A percentile compares a stretch with the other conserved stretches of the same genome.
Evolutionary conservation across 1,140 invertebrate species (phyloP).

Genomic region (Oscheius sp.): DNA sequence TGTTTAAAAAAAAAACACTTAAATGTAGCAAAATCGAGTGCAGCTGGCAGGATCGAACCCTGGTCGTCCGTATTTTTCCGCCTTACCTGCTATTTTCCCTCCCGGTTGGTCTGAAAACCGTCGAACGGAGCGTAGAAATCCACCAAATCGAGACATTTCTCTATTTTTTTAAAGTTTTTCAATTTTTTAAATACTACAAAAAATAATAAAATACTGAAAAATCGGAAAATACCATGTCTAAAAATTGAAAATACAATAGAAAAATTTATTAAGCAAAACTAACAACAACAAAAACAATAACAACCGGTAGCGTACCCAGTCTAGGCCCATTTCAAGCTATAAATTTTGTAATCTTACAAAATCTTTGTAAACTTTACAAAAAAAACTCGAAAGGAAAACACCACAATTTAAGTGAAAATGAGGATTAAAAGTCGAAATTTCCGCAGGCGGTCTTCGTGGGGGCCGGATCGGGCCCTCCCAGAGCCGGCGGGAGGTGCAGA

Average conservation of each 20-base stretch:
- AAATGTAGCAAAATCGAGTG: no score
- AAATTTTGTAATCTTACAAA: no score
- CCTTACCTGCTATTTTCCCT: not conserved
- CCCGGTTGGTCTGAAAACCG: conserved; percentile 9
- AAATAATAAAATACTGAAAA: no score
- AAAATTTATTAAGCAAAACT: conserved; percentile 17
- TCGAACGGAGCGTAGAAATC: not conserved
- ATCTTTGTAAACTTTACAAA: not conserved
- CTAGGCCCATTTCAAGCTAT: not conserved
- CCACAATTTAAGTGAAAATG: no score
- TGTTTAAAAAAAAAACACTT: no score
- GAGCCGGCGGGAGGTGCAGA: conserved; percentile 44
- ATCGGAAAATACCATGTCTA: no score
- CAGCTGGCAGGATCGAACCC: no score
- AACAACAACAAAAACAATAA: conserved; percentile 42
- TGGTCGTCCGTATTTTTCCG: no score
- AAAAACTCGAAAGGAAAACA: not conserved
- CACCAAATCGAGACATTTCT: conserved; percentile 7
- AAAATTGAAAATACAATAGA: no score
- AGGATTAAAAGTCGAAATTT: conserved; percentile 17
- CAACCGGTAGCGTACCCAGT: conserved; percentile 15
- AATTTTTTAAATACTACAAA: no score
- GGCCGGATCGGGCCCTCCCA: conserved; percentile 27
- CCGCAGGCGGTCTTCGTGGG: conserved; percentile 38
- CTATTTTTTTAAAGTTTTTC: not conserved